Conservation (phyloP, 2,888 invertebrate species). For the Epinotia demarniana region DNA sequence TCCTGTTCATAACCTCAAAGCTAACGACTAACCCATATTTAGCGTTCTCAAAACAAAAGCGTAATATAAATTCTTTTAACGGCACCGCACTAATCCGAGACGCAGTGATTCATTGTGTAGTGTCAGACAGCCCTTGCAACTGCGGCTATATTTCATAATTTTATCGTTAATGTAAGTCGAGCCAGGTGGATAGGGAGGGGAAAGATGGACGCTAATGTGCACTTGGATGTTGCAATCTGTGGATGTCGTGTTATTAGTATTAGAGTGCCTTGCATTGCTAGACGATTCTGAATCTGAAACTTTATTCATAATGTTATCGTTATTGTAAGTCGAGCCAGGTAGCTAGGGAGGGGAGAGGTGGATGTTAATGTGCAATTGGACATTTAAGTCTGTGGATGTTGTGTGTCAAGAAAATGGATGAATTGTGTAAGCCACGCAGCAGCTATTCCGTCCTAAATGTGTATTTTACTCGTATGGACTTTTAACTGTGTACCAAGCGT, state of each 20-base stretch:
- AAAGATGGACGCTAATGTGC: slow-evolving; percentile 35
- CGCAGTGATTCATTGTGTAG: slow-evolving; percentile 47
- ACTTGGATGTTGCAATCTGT: slow-evolving; percentile 1
- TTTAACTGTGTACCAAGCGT: background rate
- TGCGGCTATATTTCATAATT: slow-evolving; percentile 73
- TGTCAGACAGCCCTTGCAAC: slow-evolving; percentile 48
- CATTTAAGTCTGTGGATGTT: background rate
- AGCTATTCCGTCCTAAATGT: no score
- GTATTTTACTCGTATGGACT: no score
- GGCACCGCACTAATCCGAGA: slow-evolving; percentile 51
- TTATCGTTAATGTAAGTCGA: slow-evolving; percentile 76
- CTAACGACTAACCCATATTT: slow-evolving; percentile 29
- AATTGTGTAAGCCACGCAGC: background rate
- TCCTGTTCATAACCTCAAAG: slow-evolving; percentile 19
- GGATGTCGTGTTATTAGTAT: background rate
- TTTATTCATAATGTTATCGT: no score
- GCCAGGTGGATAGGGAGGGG: slow-evolving; percentile 62
- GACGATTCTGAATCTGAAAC: slow-evolving; percentile 52
- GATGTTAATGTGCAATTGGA: slow-evolving; percentile 15
- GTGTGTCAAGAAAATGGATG: background rate
- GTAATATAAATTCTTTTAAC: slow-evolving; percentile 45
- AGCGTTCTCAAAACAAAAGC: slow-evolving; percentile 36
- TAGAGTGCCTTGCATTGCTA: no score
- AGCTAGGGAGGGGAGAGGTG: slow-evolving; percentile 57
- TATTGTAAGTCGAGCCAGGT: slow-evolving; percentile 57